A percentile compares a stretch with the other conserved stretches of the same genome.
These are phyloP conservation scores for Metallyticus violacea DNA, from an alignment of 2,888 invertebrate species.

Conservation along the genomic window DNA sequence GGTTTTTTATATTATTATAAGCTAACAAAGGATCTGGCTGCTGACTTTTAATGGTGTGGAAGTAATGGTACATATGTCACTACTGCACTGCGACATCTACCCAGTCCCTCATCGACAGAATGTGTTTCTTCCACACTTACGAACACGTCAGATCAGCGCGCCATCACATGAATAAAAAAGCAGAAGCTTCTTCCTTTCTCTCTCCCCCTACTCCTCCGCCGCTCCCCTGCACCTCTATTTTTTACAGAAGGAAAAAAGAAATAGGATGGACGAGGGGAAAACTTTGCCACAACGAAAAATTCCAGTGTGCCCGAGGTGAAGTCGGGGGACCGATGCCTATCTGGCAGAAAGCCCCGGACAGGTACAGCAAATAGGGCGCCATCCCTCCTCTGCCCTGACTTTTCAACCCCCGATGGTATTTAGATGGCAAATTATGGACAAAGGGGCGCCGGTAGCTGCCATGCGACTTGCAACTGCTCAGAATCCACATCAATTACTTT, in stretches of 20 bases:
- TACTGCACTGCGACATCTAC: neutral
- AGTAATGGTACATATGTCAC: neutral
- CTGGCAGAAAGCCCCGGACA: neutral
- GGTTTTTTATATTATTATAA: no score
- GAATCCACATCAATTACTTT: no score
- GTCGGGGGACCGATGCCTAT: conserved; percentile 8
- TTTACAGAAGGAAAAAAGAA: neutral
- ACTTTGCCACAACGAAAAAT: conserved; percentile 12
- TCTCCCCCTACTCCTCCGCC: neutral
- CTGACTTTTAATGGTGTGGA: no score
- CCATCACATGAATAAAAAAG: conserved; percentile 20
- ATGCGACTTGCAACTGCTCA: no score
- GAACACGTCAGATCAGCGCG: conserved; percentile 16
- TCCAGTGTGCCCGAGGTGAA: neutral
- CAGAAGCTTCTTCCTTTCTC: conserved; percentile 8
- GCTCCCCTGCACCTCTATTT: neutral
- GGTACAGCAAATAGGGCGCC: neutral
- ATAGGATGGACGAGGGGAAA: neutral
- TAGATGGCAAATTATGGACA: neutral
- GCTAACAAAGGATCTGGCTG: neutral
- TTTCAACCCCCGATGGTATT: neutral
- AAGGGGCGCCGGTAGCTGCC: no score
- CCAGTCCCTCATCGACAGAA: conserved; percentile 11
- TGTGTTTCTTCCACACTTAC: conserved; percentile 18
- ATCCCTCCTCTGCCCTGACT: neutral